Evolutionary conservation across 1,140 invertebrate species (phyloP), one percentile per base, ranked within the genome.

Genomic region (Riptortus pedestris): DNA sequence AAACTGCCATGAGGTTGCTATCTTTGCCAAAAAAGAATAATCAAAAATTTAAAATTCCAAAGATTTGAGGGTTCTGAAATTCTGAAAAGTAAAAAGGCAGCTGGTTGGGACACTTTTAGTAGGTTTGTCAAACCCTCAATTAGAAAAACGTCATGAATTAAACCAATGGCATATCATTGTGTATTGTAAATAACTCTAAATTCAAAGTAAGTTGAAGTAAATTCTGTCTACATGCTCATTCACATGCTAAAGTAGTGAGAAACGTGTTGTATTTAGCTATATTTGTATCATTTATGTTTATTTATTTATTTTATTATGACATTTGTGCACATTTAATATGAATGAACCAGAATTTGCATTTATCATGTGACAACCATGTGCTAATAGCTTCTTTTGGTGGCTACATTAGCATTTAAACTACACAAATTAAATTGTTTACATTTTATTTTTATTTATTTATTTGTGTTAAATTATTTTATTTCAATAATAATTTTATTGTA

Each of bases 331-430:
- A 55, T 24, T 14, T 24, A 55, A 55, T 55, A 55, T 55, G 26
- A 55, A 26, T 18, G 51, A 55, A 55, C 51, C 51, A 55, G 51
- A 55, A 55, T 55, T 55, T 55, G 51, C 51, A 55, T 55, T 55
- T 55, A 55, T 55, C 5, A 55, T 24, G 51, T 55, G 51, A 55
- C 51, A 55, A 24, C 51, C 51, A 55, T 55, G 24, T 55, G 51
- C 51, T 55, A 55, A 55, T 55, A 55, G 24, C 51, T 55, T 55
- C 14, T 14, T 51, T 26, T 55, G 24, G 51, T 55, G 24, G 51
- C 51, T 24, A 55, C 24, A 24, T 55, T 55, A 12, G 51, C 51
- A 26, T 24, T 55, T 55, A 14, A 24, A 24, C 24, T 24, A 24
- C 51, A 24, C 20, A 55, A 24, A 24, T 55, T 7, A 24, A 55